Base-by-base conservation (phyloP, 2,113 vertebrate species). In the Pedetes capensis region DNA sequence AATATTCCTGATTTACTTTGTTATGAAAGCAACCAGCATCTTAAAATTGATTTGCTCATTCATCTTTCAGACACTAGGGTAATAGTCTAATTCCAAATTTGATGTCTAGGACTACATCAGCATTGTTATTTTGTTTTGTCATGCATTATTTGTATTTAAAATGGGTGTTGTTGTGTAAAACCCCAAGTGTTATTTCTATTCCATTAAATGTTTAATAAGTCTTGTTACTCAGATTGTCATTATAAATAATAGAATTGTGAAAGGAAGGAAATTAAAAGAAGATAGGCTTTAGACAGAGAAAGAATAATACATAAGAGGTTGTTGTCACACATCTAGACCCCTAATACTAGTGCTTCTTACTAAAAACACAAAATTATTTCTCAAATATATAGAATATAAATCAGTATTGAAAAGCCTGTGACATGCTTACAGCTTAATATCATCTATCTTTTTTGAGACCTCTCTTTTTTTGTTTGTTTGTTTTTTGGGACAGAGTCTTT, bases 201-300 rank as follows among this genome's bases (percentile, higher is more conserved):
- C 89, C 92, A 96, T 93, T 94, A 96, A 96, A 22, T 78, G 23
- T 92, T 95, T 94, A 94, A 69, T 93, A 94, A 68, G 49, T 95
- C 79, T 93, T 83, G 39, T 71, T 95, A 74, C 23, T 93, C 37
- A 89, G 23, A 90, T 89, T 93, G 49, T 94, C 76, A 74, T 96
- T 96, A 90, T 87, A 83, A 95, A 78, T 96, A 96, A 94, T 88
- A 74, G 72, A 90, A 92, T 91, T 96, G 68, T 85, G 57, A 88
- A 32, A 92, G 61, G 88, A 94, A 96, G 72, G 81, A 90, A 66
- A 1, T 42, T 63, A 76, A 76, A 97, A 92, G 83, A 90, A 90
- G 55, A 90, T 44, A 87, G 61, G 27, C 51, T 83, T 89, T 93
- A 57, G 51, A 71, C 74, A 89, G 59, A 92, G 44, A 95, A 83